These are phyloP conservation scores for Mimachlamys varia DNA, from an alignment of 2,888 invertebrate genomes.

Conservation along the genomic window DNA sequence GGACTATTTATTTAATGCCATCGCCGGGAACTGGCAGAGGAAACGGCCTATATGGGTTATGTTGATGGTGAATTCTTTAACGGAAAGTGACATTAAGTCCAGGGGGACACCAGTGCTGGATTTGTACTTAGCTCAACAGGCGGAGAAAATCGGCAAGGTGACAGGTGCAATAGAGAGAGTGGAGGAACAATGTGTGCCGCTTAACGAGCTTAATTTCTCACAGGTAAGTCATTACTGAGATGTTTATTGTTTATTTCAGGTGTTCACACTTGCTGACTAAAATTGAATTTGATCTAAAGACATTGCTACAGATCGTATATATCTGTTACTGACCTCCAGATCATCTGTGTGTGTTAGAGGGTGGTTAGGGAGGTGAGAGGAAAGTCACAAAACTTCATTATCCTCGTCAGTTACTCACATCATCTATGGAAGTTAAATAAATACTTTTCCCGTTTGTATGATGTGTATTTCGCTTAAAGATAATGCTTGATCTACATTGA, in stretches of 20 bases:
- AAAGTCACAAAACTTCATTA: no score
- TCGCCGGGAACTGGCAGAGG: slow-evolving; percentile 83
- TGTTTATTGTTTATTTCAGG: not conserved
- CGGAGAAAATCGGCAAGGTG: slow-evolving; percentile 81
- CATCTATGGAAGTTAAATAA: no score
- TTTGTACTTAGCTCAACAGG: slow-evolving; percentile 83
- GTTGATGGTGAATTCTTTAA: slow-evolving; percentile 84
- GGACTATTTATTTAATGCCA: slow-evolving; percentile 82
- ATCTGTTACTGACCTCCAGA: no score
- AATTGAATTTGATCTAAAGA: no score
- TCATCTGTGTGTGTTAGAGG: no score
- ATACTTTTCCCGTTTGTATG: no score
- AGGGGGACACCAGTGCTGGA: slow-evolving; percentile 83
- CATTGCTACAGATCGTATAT: no score
- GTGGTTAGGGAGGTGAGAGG: no score
- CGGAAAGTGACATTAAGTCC: slow-evolving; percentile 82
- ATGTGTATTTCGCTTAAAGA: no score
- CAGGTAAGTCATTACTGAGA: slow-evolving; percentile 79
- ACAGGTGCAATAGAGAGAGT: slow-evolving; percentile 83
- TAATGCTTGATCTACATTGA: no score
- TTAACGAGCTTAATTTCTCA: slow-evolving; percentile 83
- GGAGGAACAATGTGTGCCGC: slow-evolving; percentile 84
- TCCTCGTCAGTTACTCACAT: no score
- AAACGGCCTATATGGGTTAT: slow-evolving; percentile 84
- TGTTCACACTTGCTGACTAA: no score